Percentiles rank a stretch among this genome's conserved stretches.
These are phyloP conservation scores for Neodiprion pinetum DNA, from an alignment of 1,140 invertebrate genomes.

Conservation along the genomic window DNA sequence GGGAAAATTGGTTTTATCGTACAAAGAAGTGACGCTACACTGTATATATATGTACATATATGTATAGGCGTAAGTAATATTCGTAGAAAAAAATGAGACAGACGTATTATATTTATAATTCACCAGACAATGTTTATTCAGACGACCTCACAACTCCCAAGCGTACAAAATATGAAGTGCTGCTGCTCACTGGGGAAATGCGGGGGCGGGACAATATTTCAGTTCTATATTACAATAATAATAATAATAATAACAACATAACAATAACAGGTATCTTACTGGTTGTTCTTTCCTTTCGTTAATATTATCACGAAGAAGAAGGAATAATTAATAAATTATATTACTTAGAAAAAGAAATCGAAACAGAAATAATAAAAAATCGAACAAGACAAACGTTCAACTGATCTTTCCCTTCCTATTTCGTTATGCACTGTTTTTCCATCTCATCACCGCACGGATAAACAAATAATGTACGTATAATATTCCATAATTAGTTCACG, in stretches of 20 bases:
- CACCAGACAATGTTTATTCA: conserved; percentile 76
- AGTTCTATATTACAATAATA: conserved; percentile 9
- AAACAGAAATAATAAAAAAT: no score
- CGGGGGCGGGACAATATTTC: conserved; percentile 50
- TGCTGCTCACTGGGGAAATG: conserved; percentile 63
- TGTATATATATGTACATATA: neutral
- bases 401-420: no score
- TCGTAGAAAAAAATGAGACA: conserved; percentile 42
- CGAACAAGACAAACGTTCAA: no score
- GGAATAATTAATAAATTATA: no score
- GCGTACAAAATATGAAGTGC: conserved; percentile 64
- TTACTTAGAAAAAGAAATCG: no score
- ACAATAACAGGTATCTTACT: conserved; percentile 45
- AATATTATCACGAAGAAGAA: no score
- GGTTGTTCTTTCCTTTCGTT: no score
- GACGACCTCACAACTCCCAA: conserved; percentile 72
- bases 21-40: neutral
- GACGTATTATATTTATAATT: conserved; percentile 59
- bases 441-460: no score
- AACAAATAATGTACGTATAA: no score
- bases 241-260: conserved; percentile 37
- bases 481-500: no score
- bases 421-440: no score
- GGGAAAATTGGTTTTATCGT: neutral
- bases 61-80: neutral